Conservation (phyloP, 2,888 invertebrate species). For the Acanthopleura granulata region DNA sequence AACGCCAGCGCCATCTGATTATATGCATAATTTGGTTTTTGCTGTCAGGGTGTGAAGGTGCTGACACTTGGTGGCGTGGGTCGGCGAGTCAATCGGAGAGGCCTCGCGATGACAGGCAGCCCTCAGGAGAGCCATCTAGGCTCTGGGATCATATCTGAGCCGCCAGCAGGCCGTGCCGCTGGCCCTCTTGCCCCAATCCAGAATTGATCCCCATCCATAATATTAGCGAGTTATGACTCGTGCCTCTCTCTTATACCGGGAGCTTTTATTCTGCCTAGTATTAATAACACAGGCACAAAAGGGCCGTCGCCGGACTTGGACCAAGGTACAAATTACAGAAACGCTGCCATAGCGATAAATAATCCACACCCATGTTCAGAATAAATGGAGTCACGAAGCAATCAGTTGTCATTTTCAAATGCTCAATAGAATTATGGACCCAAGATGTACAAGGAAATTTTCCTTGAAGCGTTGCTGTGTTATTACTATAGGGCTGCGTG, state of each 20-base stretch:
- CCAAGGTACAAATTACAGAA: constrained; percentile 11
- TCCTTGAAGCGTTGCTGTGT: background rate
- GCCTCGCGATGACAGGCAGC: background rate
- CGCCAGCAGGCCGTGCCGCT: background rate
- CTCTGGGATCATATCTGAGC: background rate
- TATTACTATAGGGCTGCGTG: background rate
- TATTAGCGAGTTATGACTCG: constrained; percentile 7
- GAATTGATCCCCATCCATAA: constrained; percentile 7
- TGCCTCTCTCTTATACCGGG: background rate
- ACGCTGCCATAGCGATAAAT: background rate
- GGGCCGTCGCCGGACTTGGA: background rate
- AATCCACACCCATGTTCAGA: background rate
- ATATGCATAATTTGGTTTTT: constrained; percentile 20
- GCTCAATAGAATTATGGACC: constrained; percentile 12
- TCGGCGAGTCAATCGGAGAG: background rate
- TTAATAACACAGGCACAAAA: constrained; percentile 14
- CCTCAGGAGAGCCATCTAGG: background rate
- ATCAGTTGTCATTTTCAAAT: constrained; percentile 3
- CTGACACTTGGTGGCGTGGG: constrained; percentile 10
- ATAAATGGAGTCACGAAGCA: constrained; percentile 11
- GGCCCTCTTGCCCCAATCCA: background rate
- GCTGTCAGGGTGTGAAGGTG: background rate
- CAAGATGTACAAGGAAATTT: background rate
- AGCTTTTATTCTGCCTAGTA: constrained; percentile 7
- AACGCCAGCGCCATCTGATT: constrained; percentile 8